Base-by-base conservation (phyloP, 2,797 vertebrate species). In the Intellagama lesueurii region DNA sequence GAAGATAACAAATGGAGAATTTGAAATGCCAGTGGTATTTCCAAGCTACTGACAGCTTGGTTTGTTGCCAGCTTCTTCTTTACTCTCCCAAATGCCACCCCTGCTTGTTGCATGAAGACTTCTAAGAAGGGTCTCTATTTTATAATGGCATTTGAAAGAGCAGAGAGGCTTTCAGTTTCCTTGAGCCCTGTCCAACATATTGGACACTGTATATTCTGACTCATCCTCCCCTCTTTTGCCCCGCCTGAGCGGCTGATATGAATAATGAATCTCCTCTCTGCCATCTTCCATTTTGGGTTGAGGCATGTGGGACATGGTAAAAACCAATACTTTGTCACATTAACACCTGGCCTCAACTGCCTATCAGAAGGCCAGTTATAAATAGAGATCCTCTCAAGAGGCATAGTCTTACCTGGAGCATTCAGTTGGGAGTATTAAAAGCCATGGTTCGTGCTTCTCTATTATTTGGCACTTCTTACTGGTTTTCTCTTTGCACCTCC, bases 251-350 rank as follows among this genome's bases (percentile, higher is more conserved):
- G 66, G 87, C 81, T 47, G 70, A 90, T 78, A 92, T 92, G 93
- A 95, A 89, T 91, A 89, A 91, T 88, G 66, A 76, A 89, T 91
- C 81, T 93, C 89, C 28, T 76, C 0, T 40, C 93, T 92, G 93
- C 94, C 92, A 64, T 92, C 93, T 96, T 96, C 92, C 93, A 80
- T 77, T 91, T 90, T 9, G 26, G 92, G 93, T 93, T 93, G 89
- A 95, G 94, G 93, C 91, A 94, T 94, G 92, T 91, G 90, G 90
- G 89, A 0, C 0, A 90, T 89, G 93, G 91, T 94, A 94, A 93
- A 96, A 96, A 96, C 88, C 94, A 96, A 90, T 91, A 90, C 94
- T 92, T 93, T 94, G 91, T 94, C 95, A 96, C 95, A 95, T 96
- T 96, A 97, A 91, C 96, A 95, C 96, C 93, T 84, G 56, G 66